A percentile compares a stretch with the other conserved stretches of the same genome.
These are phyloP conservation scores for Orientallactaga sibirica DNA, from an alignment of 2,797 vertebrate genomes.

Conservation along the genomic window DNA sequence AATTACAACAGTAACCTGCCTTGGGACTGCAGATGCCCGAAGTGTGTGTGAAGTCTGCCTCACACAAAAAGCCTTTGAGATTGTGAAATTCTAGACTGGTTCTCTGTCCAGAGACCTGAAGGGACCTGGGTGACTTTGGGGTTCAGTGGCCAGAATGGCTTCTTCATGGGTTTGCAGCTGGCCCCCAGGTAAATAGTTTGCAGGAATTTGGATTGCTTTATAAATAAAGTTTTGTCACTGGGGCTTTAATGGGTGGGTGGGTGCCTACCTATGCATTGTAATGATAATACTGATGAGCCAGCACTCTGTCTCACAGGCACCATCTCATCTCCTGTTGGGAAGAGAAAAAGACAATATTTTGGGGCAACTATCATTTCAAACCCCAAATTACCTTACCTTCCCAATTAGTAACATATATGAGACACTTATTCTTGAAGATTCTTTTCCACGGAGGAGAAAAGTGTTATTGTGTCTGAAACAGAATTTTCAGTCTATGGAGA, in stretches of 20 bases:
- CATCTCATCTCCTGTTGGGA: not conserved
- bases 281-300: not conserved
- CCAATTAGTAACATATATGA: not conserved
- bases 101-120: not conserved
- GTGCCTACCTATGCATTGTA: conserved; percentile 1
- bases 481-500: not conserved
- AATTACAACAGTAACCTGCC: too few relatives aligned
- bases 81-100: not conserved
- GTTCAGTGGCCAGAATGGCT: not conserved
- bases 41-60: fast-evolving
- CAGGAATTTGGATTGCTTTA: not conserved
- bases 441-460: not conserved
- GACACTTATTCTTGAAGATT: not conserved
- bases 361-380: not conserved
- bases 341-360: not conserved
- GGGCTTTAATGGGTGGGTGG: not conserved
- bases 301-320: not conserved
- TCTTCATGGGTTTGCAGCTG: not conserved
- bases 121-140: not conserved
- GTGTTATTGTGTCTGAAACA: not conserved
- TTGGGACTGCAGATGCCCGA: too few relatives aligned
- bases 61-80: not conserved
- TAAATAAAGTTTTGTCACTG: conserved; percentile 51
- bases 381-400: not conserved
- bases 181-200: not conserved